Base-by-base conservation (phyloP, 1,140 invertebrate genomes). In the Pinna nobilis region DNA sequence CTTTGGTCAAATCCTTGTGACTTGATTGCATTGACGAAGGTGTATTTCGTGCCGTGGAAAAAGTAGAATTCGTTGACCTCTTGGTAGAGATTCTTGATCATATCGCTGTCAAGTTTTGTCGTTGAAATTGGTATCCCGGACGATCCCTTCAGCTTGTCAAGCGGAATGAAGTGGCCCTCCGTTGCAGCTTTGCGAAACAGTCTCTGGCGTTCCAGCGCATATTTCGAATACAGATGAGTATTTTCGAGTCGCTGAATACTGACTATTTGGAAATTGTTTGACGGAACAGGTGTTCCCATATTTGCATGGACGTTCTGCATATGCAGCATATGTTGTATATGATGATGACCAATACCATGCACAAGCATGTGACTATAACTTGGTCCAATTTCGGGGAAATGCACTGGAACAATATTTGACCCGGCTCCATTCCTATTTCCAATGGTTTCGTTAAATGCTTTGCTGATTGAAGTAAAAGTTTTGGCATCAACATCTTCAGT, bases 61-160 rank as follows among this genome's bases (percentile, higher is more conserved):
- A 77, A 68, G 37, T 74, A 78, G 50, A 60, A 73, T 50, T 82
- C 81, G 51, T 80, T 82, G 5, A 82, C 63, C 64, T 81, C 79
- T 32, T 28, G 41, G 32, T 72, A 63, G 1, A 75, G 37, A 15
- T 51, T 5, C 13, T 57, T 28, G 4, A 44, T 70, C 44, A 65
- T 51, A 2, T 15, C 30, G 11, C 35, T 13, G 25, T 75, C 33
- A 55, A 68, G 41, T 9, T 23, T 30, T 44, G 53, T 67, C 25
- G 33, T 61, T 20, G 35, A 44, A 35, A 25, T 50, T 18, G 53
- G 50, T 28, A 35, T n/a, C 23, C 57, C 69, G 25, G 13, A 55
- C 32, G 53, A 75, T 0, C 18, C 33, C 33, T 20, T 39, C 9
- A 53, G 25, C 6, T 47, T 51, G n/a, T 61, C 30, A 0, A 64